Base-by-base conservation (phyloP, 2,888 invertebrate genomes). In the Parapristionchus giblindavisi region DNA sequence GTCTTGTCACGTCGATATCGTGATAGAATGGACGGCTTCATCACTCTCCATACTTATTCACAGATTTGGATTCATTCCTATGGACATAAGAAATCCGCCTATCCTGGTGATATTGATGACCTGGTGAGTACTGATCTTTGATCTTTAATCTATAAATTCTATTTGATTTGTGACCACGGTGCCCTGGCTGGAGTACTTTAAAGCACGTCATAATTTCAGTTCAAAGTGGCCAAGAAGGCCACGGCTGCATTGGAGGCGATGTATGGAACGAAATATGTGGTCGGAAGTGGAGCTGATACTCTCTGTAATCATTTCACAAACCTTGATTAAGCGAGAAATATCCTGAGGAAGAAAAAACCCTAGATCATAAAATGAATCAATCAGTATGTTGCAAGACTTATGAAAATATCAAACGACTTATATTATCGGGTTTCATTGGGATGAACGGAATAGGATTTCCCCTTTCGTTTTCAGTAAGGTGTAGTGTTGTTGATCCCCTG, bases 281-380 rank as follows among this genome's bases (percentile, higher is more conserved):
- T 87, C 1, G 87, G 87, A 8, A 84, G 84, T 75, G 87, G 87
- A 27, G 87, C 87, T 1, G 86, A 87, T 76, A 86, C 86, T 0
- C 77, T 87, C 0, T 87, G 85, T 85, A 72, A 77, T n/a, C n/a
- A n/a, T n/a, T n/a, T n/a, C n/a, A n/a, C n/a, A n/a, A n/a, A n/a
- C n/a, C n/a, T n/a, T n/a, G n/a, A n/a, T n/a, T n/a, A n/a, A n/a
- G n/a, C n/a, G n/a, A n/a, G n/a, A n/a, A n/a, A n/a, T n/a, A n/a
- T n/a, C n/a, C n/a, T n/a, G n/a, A n/a, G n/a, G n/a, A n/a, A n/a
- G n/a, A n/a, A n/a, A n/a, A n/a, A n/a, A n/a, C n/a, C n/a, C n/a
- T n/a, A n/a, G n/a, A n/a, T n/a, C n/a, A n/a, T n/a, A n/a, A n/a
- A n/a, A n/a, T n/a, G n/a, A n/a, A n/a, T n/a, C n/a, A n/a, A n/a